Evolutionary conservation across 1,140 invertebrate species (phyloP).

Genomic region (Condylostylus longicornis): DNA sequence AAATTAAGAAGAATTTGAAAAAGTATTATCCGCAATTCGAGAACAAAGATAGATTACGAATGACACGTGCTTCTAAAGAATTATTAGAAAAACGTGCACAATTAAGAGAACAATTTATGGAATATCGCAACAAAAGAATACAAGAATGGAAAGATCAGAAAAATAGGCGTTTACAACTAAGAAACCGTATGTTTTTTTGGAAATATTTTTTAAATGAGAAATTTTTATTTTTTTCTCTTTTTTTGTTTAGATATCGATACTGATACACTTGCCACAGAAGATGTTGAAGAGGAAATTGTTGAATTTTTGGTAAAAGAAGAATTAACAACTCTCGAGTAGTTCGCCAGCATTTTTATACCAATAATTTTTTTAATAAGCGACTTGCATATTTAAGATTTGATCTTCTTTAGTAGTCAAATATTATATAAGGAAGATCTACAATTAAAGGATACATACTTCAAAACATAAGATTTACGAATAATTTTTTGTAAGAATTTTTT

Average conservation of each 20-base stretch:
- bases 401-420: no score
- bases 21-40: conserved; percentile 94
- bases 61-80: conserved; percentile 91
- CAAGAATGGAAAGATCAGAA: conserved; percentile 65
- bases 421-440: no score
- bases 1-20: conserved; percentile 96
- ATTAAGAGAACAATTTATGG: conserved; percentile 75
- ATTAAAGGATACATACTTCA: no score
- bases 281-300: conserved; percentile 86
- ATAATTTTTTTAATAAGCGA: no score
- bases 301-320: conserved; percentile 98
- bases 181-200: conserved; percentile 55
- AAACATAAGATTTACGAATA: no score
- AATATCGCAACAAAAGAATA: conserved; percentile 58
- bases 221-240: conserved; percentile 14
- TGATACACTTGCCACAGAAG: conserved; percentile 72
- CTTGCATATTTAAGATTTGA: no score
- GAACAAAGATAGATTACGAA: conserved; percentile 82
- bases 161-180: conserved; percentile 60
- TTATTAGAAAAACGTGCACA: conserved; percentile 83
- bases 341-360: no score
- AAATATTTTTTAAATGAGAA: conserved; percentile 5
- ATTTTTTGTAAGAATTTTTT: no score
- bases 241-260: conserved; percentile 83
- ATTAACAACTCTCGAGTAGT: conserved; percentile 50